Conservation (phyloP, 2,888 invertebrate species). For the Arctia plantaginis region DNA sequence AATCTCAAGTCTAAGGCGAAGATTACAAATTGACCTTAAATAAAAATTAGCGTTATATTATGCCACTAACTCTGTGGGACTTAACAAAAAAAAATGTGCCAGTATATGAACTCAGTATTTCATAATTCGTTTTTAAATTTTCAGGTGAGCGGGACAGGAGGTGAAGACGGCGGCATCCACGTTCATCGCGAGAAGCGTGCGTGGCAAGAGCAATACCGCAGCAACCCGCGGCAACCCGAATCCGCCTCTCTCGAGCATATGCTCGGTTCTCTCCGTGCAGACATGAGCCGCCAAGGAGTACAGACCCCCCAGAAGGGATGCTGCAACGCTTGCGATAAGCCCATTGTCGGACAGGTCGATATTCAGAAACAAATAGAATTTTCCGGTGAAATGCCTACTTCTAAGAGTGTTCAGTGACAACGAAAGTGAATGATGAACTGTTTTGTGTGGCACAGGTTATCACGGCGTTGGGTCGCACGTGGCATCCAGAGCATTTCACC, state of each 20-base stretch:
- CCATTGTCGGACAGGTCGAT: conserved; percentile 97
- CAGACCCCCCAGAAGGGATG: conserved; percentile 99
- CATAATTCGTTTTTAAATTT: conserved; percentile 23
- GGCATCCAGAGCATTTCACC: conserved; percentile 99
- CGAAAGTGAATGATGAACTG: conserved; percentile 51
- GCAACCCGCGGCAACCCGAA: conserved; percentile 86
- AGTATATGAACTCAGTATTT: conserved; percentile 23
- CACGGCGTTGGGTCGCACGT: conserved; percentile 98
- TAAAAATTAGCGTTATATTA: conserved; percentile 29
- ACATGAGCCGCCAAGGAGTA: conserved; percentile 99
- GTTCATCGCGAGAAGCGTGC: conserved; percentile 88
- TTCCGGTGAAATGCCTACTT: conserved; percentile 31
- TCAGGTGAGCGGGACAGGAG: conserved; percentile 79
- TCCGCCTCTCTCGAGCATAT: conserved; percentile 90
- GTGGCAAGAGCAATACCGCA: conserved; percentile 85
- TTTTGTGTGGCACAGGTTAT: conserved; percentile 88
- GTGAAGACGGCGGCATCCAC: conserved; percentile 85
- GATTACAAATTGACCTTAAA: conserved; percentile 27
- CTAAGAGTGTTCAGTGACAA: conserved; percentile 34
- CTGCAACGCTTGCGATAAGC: conserved; percentile 99
- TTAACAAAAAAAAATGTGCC: conserved; percentile 18
- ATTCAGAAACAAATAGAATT: conserved; percentile 20
- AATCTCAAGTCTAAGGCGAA: conserved; percentile 29
- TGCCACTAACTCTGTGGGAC: conserved; percentile 17
- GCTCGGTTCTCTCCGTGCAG: conserved; percentile 97